phyloP scores from a whole-genome alignment of 2,888 invertebrate species.

The Tenthredo mesomela region DNA sequence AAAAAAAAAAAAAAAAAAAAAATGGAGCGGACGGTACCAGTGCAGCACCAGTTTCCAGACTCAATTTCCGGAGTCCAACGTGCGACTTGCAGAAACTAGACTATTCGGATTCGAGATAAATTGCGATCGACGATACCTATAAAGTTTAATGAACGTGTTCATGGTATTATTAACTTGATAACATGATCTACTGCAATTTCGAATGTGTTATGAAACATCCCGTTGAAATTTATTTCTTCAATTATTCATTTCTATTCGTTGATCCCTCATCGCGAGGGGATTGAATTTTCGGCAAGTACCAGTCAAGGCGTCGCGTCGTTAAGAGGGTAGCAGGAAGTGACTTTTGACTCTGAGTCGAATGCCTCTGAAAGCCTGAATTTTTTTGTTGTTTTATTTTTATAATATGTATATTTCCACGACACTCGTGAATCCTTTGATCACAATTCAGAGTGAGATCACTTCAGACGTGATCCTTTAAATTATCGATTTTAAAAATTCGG shows the following conservation, averaged over 20 bases:
- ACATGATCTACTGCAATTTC: background rate
- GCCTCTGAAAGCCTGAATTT: conserved; percentile 9
- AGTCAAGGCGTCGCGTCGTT: conserved; percentile 18
- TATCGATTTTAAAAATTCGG: background rate
- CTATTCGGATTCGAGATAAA: background rate
- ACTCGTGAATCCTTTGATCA: conserved; percentile 34
- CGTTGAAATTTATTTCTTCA: background rate
- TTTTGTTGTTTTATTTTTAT: background rate
- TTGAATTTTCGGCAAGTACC: background rate
- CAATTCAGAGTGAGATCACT: background rate
- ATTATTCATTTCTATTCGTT: conserved; percentile 22
- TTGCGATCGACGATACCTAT: conserved; percentile 23
- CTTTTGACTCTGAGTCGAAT: conserved; percentile 29
- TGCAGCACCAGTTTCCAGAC: conserved; percentile 43
- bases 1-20: background rate
- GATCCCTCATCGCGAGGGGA: background rate
- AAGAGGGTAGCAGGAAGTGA: conserved; percentile 20
- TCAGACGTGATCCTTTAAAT: background rate
- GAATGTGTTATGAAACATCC: background rate
- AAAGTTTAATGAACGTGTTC: conserved; percentile 29
- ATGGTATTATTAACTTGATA: background rate
- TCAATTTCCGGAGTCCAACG: conserved; percentile 40
- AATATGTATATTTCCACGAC: background rate
- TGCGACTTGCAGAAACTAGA: background rate
- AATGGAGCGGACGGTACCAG: background rate